Percentiles rank a stretch among this genome's conserved stretches.
phyloP scores from a whole-genome alignment of 1,140 invertebrate species.

The Euschistus heros region DNA sequence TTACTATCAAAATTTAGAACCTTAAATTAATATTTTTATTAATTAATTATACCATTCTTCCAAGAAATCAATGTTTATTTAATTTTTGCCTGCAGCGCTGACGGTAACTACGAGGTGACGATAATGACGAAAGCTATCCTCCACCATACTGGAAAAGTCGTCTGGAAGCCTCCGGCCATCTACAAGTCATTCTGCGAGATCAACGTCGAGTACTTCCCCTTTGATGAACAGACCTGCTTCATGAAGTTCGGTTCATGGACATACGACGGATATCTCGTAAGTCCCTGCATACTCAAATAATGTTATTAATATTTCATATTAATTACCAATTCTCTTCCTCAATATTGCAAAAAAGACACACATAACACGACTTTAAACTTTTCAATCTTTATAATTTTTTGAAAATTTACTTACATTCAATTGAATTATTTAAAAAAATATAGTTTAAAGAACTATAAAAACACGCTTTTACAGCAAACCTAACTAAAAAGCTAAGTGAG shows the following conservation, averaged over 20 bases:
- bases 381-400: too few species aligned
- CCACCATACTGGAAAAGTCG: constrained; percentile 82
- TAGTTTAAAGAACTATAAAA: too few species aligned
- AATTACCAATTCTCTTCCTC: too few species aligned
- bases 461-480: too few species aligned
- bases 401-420: too few species aligned
- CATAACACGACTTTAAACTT: too few species aligned
- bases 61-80: not conserved
- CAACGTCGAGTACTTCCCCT: constrained; percentile 92
- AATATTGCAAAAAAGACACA: too few species aligned
- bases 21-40: not conserved
- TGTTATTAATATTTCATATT: too few species aligned
- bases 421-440: too few species aligned
- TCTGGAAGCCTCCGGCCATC: constrained; percentile 96
- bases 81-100: constrained; percentile 57
- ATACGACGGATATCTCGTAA: constrained; percentile 81
- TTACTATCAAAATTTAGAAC: too few species aligned
- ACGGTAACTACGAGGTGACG: constrained; percentile 96
- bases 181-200: constrained; percentile 98
- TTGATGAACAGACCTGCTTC: constrained; percentile 90
- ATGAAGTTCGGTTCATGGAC: constrained; percentile 97
- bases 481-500: too few species aligned
- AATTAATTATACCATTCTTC: not conserved
- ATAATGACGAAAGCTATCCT: constrained; percentile 94
- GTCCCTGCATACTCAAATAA: too few species aligned